A percentile compares a stretch with the other conserved stretches of the same genome.
Evolutionary conservation across 2,888 invertebrate species (phyloP).

Genomic region (Clepsis dumicolana): DNA sequence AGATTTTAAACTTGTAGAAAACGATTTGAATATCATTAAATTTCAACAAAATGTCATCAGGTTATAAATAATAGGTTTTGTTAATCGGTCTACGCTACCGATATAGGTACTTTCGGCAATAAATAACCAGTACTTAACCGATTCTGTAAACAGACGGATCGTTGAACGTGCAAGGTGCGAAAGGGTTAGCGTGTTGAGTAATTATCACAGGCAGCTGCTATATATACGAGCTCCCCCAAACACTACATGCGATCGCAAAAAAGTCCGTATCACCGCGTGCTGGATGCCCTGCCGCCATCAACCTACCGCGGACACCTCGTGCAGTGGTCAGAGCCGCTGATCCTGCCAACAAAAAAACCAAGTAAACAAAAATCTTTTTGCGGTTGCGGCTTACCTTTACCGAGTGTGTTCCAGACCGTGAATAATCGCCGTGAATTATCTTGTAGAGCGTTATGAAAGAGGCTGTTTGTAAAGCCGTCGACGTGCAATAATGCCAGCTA

Average conservation of each 20-base stretch:
- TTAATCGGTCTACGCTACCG: background rate
- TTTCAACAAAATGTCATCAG: background rate
- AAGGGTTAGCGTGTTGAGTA: conserved; percentile 80
- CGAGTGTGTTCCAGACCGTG: conserved; percentile 81
- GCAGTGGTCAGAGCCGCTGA: conserved; percentile 71
- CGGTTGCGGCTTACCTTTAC: conserved; percentile 82
- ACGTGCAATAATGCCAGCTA: conserved; percentile 68
- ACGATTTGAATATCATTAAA: background rate
- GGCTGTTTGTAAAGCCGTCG: conserved; percentile 76
- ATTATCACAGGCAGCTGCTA: conserved; percentile 79
- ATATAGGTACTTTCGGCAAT: conserved; percentile 39
- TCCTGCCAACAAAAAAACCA: conserved; percentile 63
- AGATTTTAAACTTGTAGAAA: background rate
- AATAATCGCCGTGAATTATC: conserved; percentile 82
- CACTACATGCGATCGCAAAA: conserved; percentile 71
- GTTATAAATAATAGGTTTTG: too few species aligned
- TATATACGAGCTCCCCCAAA: conserved; percentile 72
- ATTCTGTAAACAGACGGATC: conserved; percentile 56
- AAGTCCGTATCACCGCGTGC: conserved; percentile 67
- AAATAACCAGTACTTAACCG: conserved; percentile 54
- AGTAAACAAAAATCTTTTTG: conserved; percentile 82
- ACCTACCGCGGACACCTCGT: conserved; percentile 69
- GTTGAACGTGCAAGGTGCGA: conserved; percentile 78
- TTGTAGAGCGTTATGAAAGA: conserved; percentile 79
- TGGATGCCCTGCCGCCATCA: conserved; percentile 64